Evolutionary conservation across 37 sponge, comb jelly and placozoan genomes (phyloP), one percentile per base, ranked within the genome.

Genomic region (Beroe forskalii): DNA sequence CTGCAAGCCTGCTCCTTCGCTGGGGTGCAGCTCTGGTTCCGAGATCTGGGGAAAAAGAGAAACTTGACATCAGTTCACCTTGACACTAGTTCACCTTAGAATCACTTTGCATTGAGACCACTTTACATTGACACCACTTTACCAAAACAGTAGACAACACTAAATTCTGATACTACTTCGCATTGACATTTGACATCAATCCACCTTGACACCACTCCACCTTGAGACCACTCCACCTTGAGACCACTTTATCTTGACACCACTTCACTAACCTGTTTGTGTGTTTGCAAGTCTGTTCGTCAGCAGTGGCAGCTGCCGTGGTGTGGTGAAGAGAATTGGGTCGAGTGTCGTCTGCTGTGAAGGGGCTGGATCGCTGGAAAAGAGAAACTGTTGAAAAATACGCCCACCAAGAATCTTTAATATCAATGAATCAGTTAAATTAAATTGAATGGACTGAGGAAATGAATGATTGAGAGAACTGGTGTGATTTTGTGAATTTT

Each of bases 351-450:
- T 69, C 72, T 36, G 72, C 14, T 31, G 72, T 69, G 19, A 69
- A 27, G 38, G 72, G 72, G 3, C 33, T 69, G 72, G 72, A 69
- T 35, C 72, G 35, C 72, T 69, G 72, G 66, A 23, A 27, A 27
- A 27, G 30, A 27, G 66, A 63, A n/a, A 27, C n/a, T n/a, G n/a
- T n/a, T n/a, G n/a, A n/a, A n/a, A n/a, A n/a, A n/a, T n/a, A n/a
- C n/a, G n/a, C n/a, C n/a, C n/a, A n/a, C n/a, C n/a, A n/a, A n/a
- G n/a, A n/a, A n/a, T n/a, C n/a, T n/a, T n/a, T n/a, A n/a, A n/a
- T n/a, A n/a, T n/a, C n/a, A n/a, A n/a, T n/a, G n/a, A n/a, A n/a
- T n/a, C n/a, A n/a, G n/a, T n/a, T n/a, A n/a, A n/a, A n/a, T n/a
- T n/a, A n/a, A n/a, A n/a, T n/a, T n/a, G n/a, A n/a, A n/a, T n/a